These are phyloP conservation scores for Pseudomyrmex pallidus DNA, from an alignment of 1,140 invertebrate genomes.

Conservation along the genomic window DNA sequence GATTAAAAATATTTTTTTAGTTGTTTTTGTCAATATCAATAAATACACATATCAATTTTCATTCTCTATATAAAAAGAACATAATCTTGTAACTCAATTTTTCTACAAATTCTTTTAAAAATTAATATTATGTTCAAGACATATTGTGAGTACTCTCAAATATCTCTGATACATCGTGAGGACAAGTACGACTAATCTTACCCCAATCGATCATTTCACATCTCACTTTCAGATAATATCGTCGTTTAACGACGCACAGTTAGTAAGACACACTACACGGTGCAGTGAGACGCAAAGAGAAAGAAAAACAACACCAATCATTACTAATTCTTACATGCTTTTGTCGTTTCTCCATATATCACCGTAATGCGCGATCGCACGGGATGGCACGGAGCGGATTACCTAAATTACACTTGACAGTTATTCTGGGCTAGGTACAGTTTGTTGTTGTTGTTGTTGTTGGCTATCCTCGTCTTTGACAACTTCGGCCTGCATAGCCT, in stretches of 20 bases:
- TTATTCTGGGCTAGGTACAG: conserved; percentile 83
- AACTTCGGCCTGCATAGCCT: conserved; percentile 89
- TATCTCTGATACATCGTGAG: conserved; percentile 66
- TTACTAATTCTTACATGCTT: conserved; percentile 68
- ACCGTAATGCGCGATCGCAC: not conserved
- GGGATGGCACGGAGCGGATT: conserved; percentile 21
- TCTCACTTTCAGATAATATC: conserved; percentile 58
- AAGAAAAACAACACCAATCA: conserved; percentile 68
- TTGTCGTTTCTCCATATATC: conserved; percentile 12
- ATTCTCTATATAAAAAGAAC: conserved; percentile 43
- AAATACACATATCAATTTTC: not conserved
- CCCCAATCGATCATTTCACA: conserved; percentile 62
- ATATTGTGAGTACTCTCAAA: conserved; percentile 69
- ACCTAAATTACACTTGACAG: conserved; percentile 66
- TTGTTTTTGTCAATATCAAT: conserved; percentile 26
- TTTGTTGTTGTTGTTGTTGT: conserved; percentile 75
- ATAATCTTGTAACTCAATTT: conserved; percentile 45
- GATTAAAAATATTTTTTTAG: conserved; percentile 75
- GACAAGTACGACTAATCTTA: conserved; percentile 76
- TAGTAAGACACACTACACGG: conserved; percentile 56
- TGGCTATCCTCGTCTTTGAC: conserved; percentile 85
- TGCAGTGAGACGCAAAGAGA: conserved; percentile 63
- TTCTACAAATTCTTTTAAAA: conserved; percentile 54
- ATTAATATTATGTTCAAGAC: conserved; percentile 68
- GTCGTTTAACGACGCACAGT: conserved; percentile 23